These are phyloP conservation scores for Carollia perspicillata DNA, from an alignment of 2,113 vertebrate species.

Conservation along the genomic window DNA sequence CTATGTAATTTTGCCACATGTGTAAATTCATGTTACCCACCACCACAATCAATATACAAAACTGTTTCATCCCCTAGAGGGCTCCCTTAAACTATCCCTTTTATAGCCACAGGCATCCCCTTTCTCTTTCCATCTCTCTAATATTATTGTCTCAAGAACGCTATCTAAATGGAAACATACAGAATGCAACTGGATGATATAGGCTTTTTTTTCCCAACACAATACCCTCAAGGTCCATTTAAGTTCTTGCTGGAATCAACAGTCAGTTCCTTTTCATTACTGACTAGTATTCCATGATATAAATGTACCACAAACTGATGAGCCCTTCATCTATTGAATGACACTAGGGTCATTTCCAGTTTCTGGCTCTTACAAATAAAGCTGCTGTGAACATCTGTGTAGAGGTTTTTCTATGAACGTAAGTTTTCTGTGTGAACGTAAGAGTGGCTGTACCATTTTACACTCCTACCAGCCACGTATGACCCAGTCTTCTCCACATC, in stretches of 20 bases:
- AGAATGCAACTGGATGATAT: not conserved
- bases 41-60: not conserved
- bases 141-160: not conserved
- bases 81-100: not conserved
- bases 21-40: not conserved
- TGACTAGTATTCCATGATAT: not conserved
- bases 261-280: not conserved
- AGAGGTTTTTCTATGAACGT: not conserved
- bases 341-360: not conserved
- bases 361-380: not conserved
- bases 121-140: not conserved
- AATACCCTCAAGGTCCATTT: not conserved
- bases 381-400: not conserved
- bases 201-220: not conserved
- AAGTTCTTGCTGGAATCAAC: not conserved
- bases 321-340: not conserved
- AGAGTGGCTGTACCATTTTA: not conserved
- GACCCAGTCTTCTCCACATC: not conserved
- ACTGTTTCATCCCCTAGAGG: not conserved
- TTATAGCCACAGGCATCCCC: not conserved
- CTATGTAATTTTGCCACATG: no score
- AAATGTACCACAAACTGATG: not conserved
- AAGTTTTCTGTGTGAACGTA: not conserved
- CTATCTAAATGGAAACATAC: not conserved
- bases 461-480: not conserved